These are phyloP conservation scores for Crypturellus tataupa DNA, from an alignment of 2,797 vertebrate species.

Conservation along the genomic window DNA sequence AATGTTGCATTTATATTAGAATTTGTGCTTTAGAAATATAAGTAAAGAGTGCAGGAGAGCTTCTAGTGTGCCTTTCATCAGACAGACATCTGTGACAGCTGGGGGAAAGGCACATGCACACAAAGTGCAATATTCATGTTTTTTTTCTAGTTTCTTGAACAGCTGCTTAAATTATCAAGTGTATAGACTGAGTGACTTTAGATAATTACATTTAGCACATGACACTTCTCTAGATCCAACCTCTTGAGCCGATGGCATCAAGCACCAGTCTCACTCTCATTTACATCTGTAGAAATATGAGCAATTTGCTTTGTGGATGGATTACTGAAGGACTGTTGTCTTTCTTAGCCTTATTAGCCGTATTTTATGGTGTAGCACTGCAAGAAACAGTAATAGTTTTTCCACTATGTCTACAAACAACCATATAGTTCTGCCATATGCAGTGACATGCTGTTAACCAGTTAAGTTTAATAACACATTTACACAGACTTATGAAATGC, in stretches of 20 bases:
- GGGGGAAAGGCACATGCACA: background rate
- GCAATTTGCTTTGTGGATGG: background rate
- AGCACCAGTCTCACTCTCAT: background rate
- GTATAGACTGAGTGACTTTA: background rate
- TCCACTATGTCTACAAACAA: background rate
- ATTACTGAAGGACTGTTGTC: background rate
- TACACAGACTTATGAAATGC: background rate
- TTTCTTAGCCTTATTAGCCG: background rate
- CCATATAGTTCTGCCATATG: background rate
- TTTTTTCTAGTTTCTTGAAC: background rate
- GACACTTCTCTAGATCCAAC: background rate
- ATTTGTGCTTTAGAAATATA: background rate
- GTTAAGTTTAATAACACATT: background rate
- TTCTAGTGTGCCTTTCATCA: background rate
- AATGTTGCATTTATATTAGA: background rate
- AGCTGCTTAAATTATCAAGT: background rate
- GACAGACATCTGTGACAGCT: background rate
- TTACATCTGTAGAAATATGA: background rate
- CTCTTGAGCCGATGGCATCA: background rate
- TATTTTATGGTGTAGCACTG: background rate
- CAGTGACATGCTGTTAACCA: accelerated
- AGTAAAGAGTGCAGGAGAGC: background rate
- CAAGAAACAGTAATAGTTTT: background rate
- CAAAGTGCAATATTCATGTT: background rate
- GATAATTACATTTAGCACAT: background rate